These are phyloP conservation scores for Liasis olivaceus DNA, from an alignment of 2,797 vertebrate genomes.

Conservation along the genomic window DNA sequence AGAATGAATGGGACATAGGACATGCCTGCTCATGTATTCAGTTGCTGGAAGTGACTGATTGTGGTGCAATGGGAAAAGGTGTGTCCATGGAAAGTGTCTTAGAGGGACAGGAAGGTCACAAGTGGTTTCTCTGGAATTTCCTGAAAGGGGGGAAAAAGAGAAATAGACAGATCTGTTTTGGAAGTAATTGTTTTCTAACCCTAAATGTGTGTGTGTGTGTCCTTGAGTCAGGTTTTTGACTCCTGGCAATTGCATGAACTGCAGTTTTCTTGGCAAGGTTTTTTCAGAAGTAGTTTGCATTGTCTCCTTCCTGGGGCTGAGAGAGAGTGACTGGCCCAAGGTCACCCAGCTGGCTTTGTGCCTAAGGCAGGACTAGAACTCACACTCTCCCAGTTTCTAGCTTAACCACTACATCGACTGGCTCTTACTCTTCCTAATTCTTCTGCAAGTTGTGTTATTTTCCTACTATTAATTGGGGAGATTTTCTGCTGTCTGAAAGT, in stretches of 20 bases:
- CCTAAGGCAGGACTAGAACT: background rate
- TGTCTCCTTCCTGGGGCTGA: background rate
- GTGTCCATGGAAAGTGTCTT: conserved; percentile 10
- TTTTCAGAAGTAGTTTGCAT: background rate
- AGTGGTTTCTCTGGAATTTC: background rate
- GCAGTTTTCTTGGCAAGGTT: background rate
- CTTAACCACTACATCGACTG: background rate
- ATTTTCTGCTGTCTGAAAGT: background rate
- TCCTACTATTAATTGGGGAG: too few relatives aligned
- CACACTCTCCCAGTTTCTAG: background rate
- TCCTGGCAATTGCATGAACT: background rate
- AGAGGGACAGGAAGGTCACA: background rate
- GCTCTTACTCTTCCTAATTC: background rate
- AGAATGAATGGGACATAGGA: background rate
- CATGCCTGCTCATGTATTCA: conserved; percentile 23
- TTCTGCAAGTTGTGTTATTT: too few relatives aligned
- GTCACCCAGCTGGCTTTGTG: background rate
- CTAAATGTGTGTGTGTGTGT: background rate
- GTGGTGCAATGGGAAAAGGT: conserved; percentile 24
- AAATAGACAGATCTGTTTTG: background rate
- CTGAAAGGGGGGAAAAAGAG: too few relatives aligned
- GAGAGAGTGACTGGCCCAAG: background rate
- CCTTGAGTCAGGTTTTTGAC: background rate
- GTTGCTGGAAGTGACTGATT: conserved; percentile 29
- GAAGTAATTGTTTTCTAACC: background rate